Evolutionary conservation across 1,140 invertebrate genomes (phyloP).

Genomic region (Drosophila yakuba): DNA sequence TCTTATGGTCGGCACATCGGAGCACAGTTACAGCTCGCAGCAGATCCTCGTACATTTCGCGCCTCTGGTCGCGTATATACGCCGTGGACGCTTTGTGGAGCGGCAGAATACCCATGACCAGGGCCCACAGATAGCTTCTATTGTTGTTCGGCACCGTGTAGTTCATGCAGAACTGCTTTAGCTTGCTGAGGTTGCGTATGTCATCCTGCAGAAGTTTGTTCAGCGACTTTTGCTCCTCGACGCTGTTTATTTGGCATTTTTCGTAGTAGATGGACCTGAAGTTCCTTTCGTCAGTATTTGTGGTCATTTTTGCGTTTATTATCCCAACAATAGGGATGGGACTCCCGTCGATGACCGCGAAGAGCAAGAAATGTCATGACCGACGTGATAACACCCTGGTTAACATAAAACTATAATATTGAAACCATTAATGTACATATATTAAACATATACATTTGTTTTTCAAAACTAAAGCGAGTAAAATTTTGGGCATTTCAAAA

Average conservation of each 20-base stretch:
- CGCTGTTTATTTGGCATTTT: slow-evolving; percentile 91
- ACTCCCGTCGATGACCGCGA: neutral
- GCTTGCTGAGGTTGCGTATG: slow-evolving; percentile 91
- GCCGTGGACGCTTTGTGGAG: slow-evolving; percentile 90
- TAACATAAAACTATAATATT: neutral
- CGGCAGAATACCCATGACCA: slow-evolving; percentile 90
- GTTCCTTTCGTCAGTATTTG: slow-evolving; percentile 90
- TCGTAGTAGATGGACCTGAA: slow-evolving; percentile 95
- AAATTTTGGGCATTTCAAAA: neutral
- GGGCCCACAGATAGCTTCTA: slow-evolving; percentile 93
- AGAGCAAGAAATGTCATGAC: neutral
- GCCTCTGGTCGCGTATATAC: slow-evolving; percentile 90
- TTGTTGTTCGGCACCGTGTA: slow-evolving; percentile 94
- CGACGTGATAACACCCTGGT: neutral
- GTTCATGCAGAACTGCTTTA: slow-evolving; percentile 93
- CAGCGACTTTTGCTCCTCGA: slow-evolving; percentile 96
- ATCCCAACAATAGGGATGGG: slow-evolving; percentile 20
- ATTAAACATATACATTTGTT: no score
- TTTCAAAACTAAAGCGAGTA: neutral
- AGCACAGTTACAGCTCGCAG: slow-evolving; percentile 89
- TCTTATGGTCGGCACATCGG: slow-evolving; percentile 85
- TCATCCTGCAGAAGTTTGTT: slow-evolving; percentile 95
- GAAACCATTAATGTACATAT: neutral
- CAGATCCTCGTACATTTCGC: slow-evolving; percentile 91
- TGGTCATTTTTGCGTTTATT: slow-evolving; percentile 31